Evolutionary conservation across 2,113 vertebrate species (phyloP), one percentile per base, ranked within the genome.

Genomic region (Pithys albifrons): DNA sequence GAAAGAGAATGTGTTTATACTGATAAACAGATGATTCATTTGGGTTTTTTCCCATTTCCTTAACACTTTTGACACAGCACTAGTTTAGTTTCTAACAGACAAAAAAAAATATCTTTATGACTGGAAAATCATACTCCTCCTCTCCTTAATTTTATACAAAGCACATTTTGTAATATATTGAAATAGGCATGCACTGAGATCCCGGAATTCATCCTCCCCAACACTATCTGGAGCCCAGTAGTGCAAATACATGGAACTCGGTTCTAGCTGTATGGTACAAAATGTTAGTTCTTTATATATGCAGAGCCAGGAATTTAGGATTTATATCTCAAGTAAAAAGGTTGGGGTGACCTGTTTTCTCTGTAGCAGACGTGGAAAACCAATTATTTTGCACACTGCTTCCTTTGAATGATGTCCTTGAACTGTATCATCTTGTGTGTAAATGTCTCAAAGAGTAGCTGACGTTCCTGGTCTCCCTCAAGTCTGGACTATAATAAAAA

Each of bases 11-110:
- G 9, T 48, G 23, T 83, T 84, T 93, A 43, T 49, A 62, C 35
- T 54, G n/a, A 28, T 80, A 73, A 91, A 71, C n/a, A 70, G 51
- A 7, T 74, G 23, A 29, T 19, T 90, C 5, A 4, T 66, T 6
- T 46, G 27, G 14, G 1, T 2, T 25, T 51, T 23, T 76, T 70
- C 11, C 1, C 1, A 0, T 69, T 19, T 64, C 19, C 16, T 90
- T 67, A 88, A 51, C 6, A 10, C 18, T 85, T 76, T 41, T 65
- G 12, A 52, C 7, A 29, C 7, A 66, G 14, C 14, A 46, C 33
- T 52, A 69, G 2, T 43, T 57, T 75, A 10, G 6, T 33, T 89
- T 58, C 71, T 48, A 79, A 73, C 11, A 71, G 8, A 25, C 13
- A 54, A 18, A 24, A 64, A 64, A 51, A 24, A 61, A 15, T 28